A percentile compares a stretch with the other conserved stretches of the same genome.
Evolutionary conservation across 2,113 vertebrate species (phyloP).

Genomic region (Oceanodroma tethys): DNA sequence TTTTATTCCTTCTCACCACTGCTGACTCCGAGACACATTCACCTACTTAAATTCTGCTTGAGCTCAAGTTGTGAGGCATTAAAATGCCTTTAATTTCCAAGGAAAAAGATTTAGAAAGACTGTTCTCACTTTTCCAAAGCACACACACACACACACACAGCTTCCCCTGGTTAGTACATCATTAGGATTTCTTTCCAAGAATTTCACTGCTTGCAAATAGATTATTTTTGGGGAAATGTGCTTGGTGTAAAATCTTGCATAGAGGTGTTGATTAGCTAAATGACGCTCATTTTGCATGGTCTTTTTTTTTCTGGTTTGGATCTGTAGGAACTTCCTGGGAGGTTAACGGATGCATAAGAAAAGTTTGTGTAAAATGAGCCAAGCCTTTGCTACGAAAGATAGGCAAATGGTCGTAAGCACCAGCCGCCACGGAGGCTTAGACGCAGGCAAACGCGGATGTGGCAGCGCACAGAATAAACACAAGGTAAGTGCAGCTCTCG

Average conservation of each 20-base stretch:
- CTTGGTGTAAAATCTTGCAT: background rate
- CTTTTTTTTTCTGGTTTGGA: background rate
- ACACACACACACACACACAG: background rate
- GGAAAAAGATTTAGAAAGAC: background rate
- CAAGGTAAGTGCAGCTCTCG: background rate
- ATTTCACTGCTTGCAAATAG: background rate
- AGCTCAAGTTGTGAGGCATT: conserved; percentile 9
- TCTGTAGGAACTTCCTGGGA: background rate
- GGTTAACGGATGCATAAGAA: background rate
- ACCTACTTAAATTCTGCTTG: conserved; percentile 7
- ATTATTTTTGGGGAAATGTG: background rate
- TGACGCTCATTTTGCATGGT: background rate
- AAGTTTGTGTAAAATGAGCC: background rate
- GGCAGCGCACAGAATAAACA: background rate
- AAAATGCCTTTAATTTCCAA: conserved; percentile 16
- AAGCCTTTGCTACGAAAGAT: background rate
- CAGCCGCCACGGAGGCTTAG: background rate
- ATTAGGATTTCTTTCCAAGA: conserved; percentile 22
- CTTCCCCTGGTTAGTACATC: background rate
- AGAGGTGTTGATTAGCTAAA: background rate
- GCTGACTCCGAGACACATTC: background rate
- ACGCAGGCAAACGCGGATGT: rapidly evolving
- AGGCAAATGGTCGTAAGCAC: background rate
- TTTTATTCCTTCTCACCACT: background rate
- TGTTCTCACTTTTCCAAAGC: background rate